Evolutionary conservation across 2,797 vertebrate genomes (phyloP).

Genomic region (Jordanella pulchra): DNA sequence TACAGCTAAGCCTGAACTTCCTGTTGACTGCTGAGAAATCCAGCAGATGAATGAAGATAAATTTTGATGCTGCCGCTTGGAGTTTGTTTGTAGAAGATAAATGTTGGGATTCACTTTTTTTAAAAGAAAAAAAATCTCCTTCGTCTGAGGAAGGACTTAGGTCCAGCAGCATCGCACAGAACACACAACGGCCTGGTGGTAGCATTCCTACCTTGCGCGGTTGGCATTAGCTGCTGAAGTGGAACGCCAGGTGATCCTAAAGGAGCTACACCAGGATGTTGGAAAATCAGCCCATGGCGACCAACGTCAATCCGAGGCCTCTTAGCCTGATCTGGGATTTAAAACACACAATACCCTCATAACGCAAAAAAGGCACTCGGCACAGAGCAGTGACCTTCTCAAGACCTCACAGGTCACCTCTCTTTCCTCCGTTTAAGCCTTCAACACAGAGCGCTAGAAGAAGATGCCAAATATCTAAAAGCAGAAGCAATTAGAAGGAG

Average conservation of each 20-base stretch:
- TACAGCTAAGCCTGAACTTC: constrained; percentile 74
- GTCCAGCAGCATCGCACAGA: constrained; percentile 83
- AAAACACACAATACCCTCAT: constrained; percentile 90
- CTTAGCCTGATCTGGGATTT: constrained; percentile 99
- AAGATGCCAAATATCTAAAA: constrained; percentile 84
- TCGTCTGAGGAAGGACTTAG: constrained; percentile 62
- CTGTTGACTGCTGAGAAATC: constrained; percentile 70
- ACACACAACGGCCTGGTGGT: constrained; percentile 78
- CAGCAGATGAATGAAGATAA: constrained; percentile 71
- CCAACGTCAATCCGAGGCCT: constrained; percentile 98
- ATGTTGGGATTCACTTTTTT: constrained; percentile 60
- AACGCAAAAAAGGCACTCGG: constrained; percentile 82
- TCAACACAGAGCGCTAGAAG: constrained; percentile 83
- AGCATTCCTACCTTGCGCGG: constrained; percentile 96
- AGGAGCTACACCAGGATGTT: constrained; percentile 94
- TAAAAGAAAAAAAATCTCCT: constrained; percentile 45
- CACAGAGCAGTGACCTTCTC: constrained; percentile 80
- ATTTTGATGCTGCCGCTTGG: constrained; percentile 70
- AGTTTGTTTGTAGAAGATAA: constrained; percentile 70
- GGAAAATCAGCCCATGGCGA: constrained; percentile 99
- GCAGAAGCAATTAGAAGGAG: constrained; percentile 85
- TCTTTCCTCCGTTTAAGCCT: constrained; percentile 78
- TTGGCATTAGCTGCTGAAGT: constrained; percentile 99
- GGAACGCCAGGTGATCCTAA: constrained; percentile 93
- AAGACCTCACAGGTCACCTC: constrained; percentile 78